Evolutionary conservation across 2,888 invertebrate genomes (phyloP).

Genomic region (Drosophila rubida): DNA sequence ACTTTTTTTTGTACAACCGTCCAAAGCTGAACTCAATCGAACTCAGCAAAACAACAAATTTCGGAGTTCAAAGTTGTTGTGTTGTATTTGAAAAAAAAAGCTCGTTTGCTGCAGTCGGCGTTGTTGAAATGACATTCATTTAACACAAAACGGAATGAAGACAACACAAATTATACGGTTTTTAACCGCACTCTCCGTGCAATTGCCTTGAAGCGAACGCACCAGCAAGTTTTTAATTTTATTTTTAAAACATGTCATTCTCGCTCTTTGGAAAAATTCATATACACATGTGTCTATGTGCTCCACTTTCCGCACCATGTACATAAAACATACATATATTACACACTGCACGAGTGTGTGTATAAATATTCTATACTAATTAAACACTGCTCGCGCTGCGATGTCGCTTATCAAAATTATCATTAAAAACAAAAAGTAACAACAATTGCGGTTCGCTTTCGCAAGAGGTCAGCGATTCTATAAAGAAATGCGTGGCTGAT

Average conservation of each 20-base stretch:
- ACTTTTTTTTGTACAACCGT: neutral
- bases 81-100: neutral
- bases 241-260: conserved; percentile 53
- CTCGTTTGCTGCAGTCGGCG: conserved; percentile 20
- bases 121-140: conserved; percentile 34
- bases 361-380: conserved; percentile 47
- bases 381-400: conserved; percentile 31
- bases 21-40: neutral
- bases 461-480: conserved; percentile 32
- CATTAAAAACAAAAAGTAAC: conserved; percentile 24
- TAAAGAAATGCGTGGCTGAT: conserved; percentile 26
- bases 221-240: conserved; percentile 26
- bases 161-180: conserved; percentile 25
- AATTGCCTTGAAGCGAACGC: conserved; percentile 25
- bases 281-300: conserved; percentile 14
- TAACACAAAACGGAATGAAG: conserved; percentile 10
- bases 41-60: conserved; percentile 1
- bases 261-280: conserved; percentile 44
- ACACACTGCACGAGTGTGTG: neutral
- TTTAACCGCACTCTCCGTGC: conserved; percentile 29
- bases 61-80: conserved; percentile 37
- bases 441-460: conserved; percentile 42
- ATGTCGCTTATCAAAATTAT: conserved; percentile 63
- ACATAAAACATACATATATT: conserved; percentile 11
- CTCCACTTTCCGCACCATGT: conserved; percentile 23